A percentile compares a stretch with the other conserved stretches of the same genome.
phyloP scores from a whole-genome alignment of 2,888 invertebrate species.

The Ophraella communa region DNA sequence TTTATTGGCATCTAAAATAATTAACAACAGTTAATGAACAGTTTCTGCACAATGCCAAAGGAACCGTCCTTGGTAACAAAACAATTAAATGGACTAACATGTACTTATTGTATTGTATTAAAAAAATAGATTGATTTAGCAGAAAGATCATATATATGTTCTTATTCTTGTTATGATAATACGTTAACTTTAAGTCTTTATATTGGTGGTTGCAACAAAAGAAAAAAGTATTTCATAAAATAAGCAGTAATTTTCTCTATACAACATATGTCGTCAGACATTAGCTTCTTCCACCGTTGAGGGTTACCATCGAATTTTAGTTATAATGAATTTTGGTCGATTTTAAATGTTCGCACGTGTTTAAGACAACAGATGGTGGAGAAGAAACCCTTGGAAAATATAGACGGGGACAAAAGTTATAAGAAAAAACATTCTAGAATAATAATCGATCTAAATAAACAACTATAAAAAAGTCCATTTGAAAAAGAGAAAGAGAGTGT shows the following conservation, averaged over 20 bases:
- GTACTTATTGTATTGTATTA: too few relatives aligned
- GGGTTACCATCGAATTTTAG: constrained; percentile 19
- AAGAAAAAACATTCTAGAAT: background rate
- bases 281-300: constrained; percentile 21
- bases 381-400: constrained; percentile 1
- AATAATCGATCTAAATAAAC: too few relatives aligned
- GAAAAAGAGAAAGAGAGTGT: too few relatives aligned
- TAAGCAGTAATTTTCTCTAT: constrained; percentile 23
- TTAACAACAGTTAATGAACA: too few relatives aligned
- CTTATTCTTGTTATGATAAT: constrained; percentile 7
- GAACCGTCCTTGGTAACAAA: too few relatives aligned
- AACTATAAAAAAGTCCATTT: too few relatives aligned
- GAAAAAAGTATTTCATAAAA: constrained; percentile 17
- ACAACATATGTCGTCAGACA: constrained; percentile 27
- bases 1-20: too few relatives aligned
- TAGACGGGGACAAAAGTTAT: background rate
- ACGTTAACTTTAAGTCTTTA: constrained; percentile 12
- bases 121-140: background rate
- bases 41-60: too few relatives aligned
- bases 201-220: constrained; percentile 14
- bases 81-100: too few relatives aligned
- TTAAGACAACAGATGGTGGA: constrained; percentile 17
- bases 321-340: constrained; percentile 27
- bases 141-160: background rate
- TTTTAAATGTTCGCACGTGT: constrained; percentile 28